phyloP scores from a whole-genome alignment of 2,113 vertebrate genomes.

The Leuciscus idus region DNA sequence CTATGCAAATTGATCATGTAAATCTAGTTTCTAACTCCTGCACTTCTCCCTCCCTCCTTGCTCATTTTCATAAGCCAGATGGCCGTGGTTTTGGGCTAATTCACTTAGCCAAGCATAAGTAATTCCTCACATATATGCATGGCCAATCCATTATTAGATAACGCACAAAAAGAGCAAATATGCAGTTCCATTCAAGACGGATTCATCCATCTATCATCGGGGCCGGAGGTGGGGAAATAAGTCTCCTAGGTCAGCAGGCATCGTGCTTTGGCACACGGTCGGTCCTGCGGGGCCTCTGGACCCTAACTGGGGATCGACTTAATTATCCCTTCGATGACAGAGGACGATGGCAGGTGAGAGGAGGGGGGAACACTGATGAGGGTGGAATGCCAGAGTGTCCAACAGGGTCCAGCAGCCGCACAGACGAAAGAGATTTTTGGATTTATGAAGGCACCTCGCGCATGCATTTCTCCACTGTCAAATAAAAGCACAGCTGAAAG shows the following conservation, averaged over 20 bases:
- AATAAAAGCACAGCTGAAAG: constrained; percentile 7
- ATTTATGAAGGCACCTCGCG: neutral
- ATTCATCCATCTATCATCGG: constrained; percentile 67
- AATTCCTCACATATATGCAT: constrained; percentile 68
- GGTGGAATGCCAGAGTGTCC: constrained; percentile 35
- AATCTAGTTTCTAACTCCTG: constrained; percentile 55
- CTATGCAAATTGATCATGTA: constrained; percentile 69
- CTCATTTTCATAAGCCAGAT: constrained; percentile 70
- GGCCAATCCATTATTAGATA: constrained; percentile 64
- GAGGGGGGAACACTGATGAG: constrained; percentile 1
- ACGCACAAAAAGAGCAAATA: constrained; percentile 51
- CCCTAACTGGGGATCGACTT: constrained; percentile 41
- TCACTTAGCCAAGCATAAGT: constrained; percentile 70
- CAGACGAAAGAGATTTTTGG: neutral
- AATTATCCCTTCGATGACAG: constrained; percentile 59
- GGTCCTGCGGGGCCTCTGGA: constrained; percentile 8
- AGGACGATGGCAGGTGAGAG: constrained; percentile 40
- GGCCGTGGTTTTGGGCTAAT: constrained; percentile 72
- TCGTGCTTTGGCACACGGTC: constrained; percentile 56
- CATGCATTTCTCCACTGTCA: neutral
- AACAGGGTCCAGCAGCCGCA: neutral
- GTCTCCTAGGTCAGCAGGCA: constrained; percentile 61
- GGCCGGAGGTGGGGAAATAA: constrained; percentile 61
- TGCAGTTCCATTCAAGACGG: constrained; percentile 50
- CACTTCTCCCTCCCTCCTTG: constrained; percentile 20